Conservation (phyloP, 37 sponge, comb jelly and placozoan genomes). For the Ephydatia muelleri region DNA sequence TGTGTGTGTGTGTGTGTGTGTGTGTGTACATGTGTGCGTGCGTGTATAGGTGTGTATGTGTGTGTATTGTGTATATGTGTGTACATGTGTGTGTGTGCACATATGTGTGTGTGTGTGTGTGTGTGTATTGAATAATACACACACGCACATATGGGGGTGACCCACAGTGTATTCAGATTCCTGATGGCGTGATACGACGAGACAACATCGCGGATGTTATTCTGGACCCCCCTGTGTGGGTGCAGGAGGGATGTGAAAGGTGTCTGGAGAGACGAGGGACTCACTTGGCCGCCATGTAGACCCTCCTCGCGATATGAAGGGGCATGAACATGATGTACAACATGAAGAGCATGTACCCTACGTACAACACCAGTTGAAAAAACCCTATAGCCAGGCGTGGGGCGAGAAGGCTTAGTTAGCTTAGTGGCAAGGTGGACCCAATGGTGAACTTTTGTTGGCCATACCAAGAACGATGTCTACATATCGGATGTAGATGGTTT, state of each 20-base stretch:
- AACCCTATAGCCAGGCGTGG: slow-evolving; percentile 41
- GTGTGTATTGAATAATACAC: neutral
- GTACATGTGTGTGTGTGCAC: neutral
- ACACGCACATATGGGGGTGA: neutral
- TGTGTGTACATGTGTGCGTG: neutral
- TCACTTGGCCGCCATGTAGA: slow-evolving; percentile 87
- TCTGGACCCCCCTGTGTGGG: slow-evolving; percentile 76
- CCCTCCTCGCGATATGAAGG: slow-evolving; percentile 87
- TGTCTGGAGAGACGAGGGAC: neutral
- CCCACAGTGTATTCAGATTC: slow-evolving; percentile 84
- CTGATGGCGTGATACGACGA: slow-evolving; percentile 86
- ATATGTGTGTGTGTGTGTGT: neutral
- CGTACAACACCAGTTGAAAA: slow-evolving; percentile 69
- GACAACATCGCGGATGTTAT: slow-evolving; percentile 84
- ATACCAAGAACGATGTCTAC: slow-evolving; percentile 78
- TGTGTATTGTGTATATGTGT: too few relatives aligned
- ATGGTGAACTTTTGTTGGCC: neutral
- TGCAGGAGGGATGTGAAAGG: neutral
- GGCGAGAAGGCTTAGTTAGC: neutral
- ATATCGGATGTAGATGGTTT: slow-evolving; percentile 89
- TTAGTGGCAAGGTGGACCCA: neutral
- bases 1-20: neutral
- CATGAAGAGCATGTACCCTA: slow-evolving; percentile 91
- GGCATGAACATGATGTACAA: slow-evolving; percentile 89
- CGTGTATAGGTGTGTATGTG: slow-evolving; percentile 4